Percentiles rank a stretch among this genome's conserved stretches.
Evolutionary conservation across 92 coral and sea anemone genomes (phyloP).

Genomic region (Virgularia gustaviana): DNA sequence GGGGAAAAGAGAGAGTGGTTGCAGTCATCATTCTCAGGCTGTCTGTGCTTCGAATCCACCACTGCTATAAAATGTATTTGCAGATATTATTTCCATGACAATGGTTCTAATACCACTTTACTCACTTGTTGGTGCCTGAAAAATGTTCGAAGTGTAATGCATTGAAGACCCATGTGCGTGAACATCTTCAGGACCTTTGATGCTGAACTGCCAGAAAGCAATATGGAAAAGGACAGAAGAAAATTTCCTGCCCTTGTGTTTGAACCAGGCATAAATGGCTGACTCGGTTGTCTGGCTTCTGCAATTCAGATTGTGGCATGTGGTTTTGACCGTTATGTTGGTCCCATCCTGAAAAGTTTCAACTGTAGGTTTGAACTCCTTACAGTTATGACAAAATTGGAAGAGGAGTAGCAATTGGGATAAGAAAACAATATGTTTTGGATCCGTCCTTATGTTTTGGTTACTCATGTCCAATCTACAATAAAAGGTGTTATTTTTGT

Average conservation of each 20-base stretch:
- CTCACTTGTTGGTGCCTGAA: neutral
- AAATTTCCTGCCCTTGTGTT: neutral
- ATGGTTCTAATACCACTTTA: too few species aligned
- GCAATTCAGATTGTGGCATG: neutral
- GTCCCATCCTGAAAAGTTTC: neutral
- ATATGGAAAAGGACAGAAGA: neutral
- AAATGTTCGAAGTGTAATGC: neutral
- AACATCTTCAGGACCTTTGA: neutral
- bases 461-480: slow-evolving; percentile 1
- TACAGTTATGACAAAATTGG: neutral
- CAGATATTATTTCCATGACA: too few species aligned
- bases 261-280: slow-evolving; percentile 2
- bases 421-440: slow-evolving; percentile 2
- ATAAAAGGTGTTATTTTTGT: too few species aligned
- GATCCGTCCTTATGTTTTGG: neutral
- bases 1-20: too few species aligned
- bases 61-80: too few species aligned
- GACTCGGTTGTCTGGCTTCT: slow-evolving; percentile 8
- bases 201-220: slow-evolving; percentile 3
- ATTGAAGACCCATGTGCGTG: neutral
- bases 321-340: neutral
- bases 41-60: too few species aligned
- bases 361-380: neutral
- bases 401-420: neutral
- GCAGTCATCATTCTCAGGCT: too few species aligned